Evolutionary conservation across 1,140 invertebrate species (phyloP), one percentile per base, ranked within the genome.

Genomic region (Heliconius nattereri): DNA sequence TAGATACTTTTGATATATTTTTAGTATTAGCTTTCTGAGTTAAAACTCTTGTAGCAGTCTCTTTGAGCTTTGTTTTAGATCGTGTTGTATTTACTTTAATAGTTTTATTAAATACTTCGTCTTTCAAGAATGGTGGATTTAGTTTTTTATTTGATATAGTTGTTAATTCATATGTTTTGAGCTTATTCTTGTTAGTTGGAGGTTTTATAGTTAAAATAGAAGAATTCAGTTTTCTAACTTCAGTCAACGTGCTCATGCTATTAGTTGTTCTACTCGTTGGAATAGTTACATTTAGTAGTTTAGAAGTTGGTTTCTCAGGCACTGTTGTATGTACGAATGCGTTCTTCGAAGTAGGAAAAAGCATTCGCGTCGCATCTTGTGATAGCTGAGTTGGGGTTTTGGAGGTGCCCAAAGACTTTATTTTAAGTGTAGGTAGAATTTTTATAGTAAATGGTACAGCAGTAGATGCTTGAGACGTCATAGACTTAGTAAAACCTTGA

Each of bases 261-360:
- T 94, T 94, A 94, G 92, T 92, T 81, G 82, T 85, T 78, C 78
- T 84, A 87, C 84, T 91, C 79, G 85, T 86, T 85, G 83, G 71
- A 73, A 79, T 81, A 76, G 84, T 85, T 76, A 84, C 84, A 82
- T 81, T 86, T 75, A 80, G 74, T 71, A 73, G 37, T 80, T 29
- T 72, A 79, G 60, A 71, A 81, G 57, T 76, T 72, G 79, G 75
- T 32, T 81, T 73, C 60, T 76, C 71, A 74, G 76, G 66, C 49
- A 70, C 37, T 37, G 74, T 78, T 35, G 76, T 78, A 73, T 78
- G 75, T 52, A 52, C 16, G 40, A 66, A 60, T 20, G 45, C 35
- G 76, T 81, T 80, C 75, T 81, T 82, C 40, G 71, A 52, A 60
- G 79, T 84, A 75, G 83, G 77, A 78, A 80, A 37, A 75, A 79